Conservation (phyloP, 2,797 vertebrate genomes). For the Coregonus suidteri region DNA sequence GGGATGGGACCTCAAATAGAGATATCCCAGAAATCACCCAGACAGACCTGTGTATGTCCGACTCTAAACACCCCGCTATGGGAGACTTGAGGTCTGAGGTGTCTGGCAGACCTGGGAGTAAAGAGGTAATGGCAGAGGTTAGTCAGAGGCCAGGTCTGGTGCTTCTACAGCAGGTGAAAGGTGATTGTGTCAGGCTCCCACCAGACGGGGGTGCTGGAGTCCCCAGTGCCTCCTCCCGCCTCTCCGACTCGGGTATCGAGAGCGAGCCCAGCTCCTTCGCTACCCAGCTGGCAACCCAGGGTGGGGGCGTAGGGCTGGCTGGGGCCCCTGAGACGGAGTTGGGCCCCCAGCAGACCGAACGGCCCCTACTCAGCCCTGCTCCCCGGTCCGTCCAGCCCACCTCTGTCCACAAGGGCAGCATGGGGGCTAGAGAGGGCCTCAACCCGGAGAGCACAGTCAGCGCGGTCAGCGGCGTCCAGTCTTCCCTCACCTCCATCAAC, state of each 20-base stretch:
- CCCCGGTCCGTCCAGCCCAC: conserved; percentile 68
- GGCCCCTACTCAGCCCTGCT: conserved; percentile 64
- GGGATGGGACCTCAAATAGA: conserved; percentile 32
- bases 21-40: conserved; percentile 63
- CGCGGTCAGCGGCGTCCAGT: conserved; percentile 91
- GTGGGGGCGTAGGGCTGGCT: conserved; percentile 63
- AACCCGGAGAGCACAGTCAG: conserved; percentile 87
- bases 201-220: conserved; percentile 43
- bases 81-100: conserved; percentile 73
- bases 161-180: conserved; percentile 67
- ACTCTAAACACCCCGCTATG: conserved; percentile 63
- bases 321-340: conserved; percentile 68
- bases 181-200: conserved; percentile 77
- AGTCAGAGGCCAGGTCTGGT: conserved; percentile 54
- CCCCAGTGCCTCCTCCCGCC: conserved; percentile 86
- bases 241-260: conserved; percentile 97
- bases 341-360: conserved; percentile 71
- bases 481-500: conserved; percentile 97
- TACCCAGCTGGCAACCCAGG: conserved; percentile 79
- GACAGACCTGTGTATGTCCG: conserved; percentile 45
- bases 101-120: conserved; percentile 36
- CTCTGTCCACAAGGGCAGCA: conserved; percentile 74
- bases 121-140: conserved; percentile 50
- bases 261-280: conserved; percentile 95
- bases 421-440: conserved; percentile 73